Evolutionary conservation across 2,888 invertebrate genomes (phyloP).

Genomic region (Rapana venosa): DNA sequence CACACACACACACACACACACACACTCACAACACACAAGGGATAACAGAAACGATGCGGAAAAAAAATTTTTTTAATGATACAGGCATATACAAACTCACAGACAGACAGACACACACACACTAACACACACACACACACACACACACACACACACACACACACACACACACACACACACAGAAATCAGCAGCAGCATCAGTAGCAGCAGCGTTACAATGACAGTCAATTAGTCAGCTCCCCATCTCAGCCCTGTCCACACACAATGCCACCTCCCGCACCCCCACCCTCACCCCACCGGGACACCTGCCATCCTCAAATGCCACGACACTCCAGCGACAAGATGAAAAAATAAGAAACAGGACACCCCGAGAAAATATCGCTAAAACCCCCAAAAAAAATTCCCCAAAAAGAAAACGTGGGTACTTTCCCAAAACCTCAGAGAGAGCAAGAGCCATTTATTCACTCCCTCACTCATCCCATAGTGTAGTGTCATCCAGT

Average conservation of each 20-base stretch:
- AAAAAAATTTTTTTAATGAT: too few species aligned
- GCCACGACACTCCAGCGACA: neutral
- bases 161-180: neutral
- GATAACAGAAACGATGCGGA: too few species aligned
- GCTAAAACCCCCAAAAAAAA: too few species aligned
- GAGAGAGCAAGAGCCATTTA: too few species aligned
- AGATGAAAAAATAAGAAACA: conserved; percentile 8
- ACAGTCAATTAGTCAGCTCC: conserved; percentile 30
- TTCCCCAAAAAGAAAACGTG: too few species aligned
- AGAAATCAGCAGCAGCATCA: neutral
- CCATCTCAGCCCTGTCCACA: neutral
- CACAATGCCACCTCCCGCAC: neutral
- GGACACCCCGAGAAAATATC: neutral
- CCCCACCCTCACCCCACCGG: neutral
- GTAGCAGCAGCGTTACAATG: neutral
- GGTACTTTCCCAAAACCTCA: too few species aligned
- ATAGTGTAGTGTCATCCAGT: too few species aligned
- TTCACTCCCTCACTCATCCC: too few species aligned
- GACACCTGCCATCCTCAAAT: neutral
- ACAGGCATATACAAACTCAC: too few species aligned
- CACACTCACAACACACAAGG: too few species aligned
- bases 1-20: neutral
- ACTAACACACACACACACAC: neutral
- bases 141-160: neutral
- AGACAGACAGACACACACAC: neutral